Evolutionary conservation across 2,113 vertebrate species (phyloP), one percentile per base, ranked within the genome.

Genomic region (Rhabdornis inornatus): DNA sequence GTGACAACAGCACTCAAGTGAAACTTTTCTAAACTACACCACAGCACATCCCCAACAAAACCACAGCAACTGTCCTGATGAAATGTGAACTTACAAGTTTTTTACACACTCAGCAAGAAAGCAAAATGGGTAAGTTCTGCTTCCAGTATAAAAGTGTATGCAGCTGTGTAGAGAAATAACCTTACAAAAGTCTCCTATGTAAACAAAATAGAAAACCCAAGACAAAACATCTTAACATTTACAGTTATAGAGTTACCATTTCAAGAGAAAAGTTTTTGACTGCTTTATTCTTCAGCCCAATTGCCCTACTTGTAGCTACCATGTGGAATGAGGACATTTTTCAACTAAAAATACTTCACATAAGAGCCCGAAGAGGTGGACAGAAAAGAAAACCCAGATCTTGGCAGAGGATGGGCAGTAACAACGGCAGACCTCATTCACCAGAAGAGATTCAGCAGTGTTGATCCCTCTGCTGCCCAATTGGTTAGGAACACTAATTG

Each of bases 291-390:
- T 74, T 88, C 86, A 92, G 52, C 56, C 63, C 64, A 84, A 68
- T 33, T 91, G 87, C 65, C 84, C 94, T 92, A 87, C 81, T 87
- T 95, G 87, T 1, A 71, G 80, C 60, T 75, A 47, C 72, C 66
- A 78, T 45, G 69, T 87, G 87, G 81, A 94, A 94, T 53, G 37
- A 90, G 83, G 69, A 64, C 94, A 84, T 78, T 68, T 82, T 71
- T 52, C 1, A 2, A 71, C 83, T 92, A 89, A 94, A 94, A 89
- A 78, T 84, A 79, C 25, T 78, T 69, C 40, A 78, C 1, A 2
- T 30, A 66, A 44, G 53, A 87, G 40, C 37, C 37, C 57, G 80
- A 59, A 87, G 70, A 60, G 64, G 14, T 64, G n/a, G n/a, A 83
- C 13, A 56, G 64, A 61, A 77, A 74, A 65, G 30, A 78, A 82